Evolutionary conservation across 2,797 vertebrate species (phyloP), one percentile per base, ranked within the genome.

Genomic region (Galagoides demidoff): DNA sequence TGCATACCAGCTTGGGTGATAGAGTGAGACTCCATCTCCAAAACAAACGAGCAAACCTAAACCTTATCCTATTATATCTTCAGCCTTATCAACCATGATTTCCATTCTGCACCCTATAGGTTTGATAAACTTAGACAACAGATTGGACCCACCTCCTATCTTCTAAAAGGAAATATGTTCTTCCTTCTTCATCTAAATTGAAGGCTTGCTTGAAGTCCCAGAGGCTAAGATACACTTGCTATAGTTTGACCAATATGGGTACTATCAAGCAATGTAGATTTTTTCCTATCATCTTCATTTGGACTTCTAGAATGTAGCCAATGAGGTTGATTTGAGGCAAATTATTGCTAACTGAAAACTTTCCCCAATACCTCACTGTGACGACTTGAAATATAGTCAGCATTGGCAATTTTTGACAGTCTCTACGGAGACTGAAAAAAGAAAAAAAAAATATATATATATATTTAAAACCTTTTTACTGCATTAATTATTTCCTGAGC

Each of bases 401-500:
- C 49, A 52, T 16, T 52, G 49, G 49, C 49, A 52, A 52, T 52
- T 52, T 52, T 52, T 52, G 49, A 52, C 14, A 16, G 49, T 52
- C 49, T 52, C 49, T 52, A 52, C 16, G 49, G 49, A 52, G 14
- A 52, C 49, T 52, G 49, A 52, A 52, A 52, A 52, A 52, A 52
- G 14, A 52, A 52, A 16, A 52, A 52, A 16, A 16, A 52, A 2
- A 49, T 49, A 49, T 45, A 45, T 49, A 49, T 49, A 82, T 82
- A 77, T 73, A 81, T 63, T 96, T 84, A 45, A 94, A 92, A 23
- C 20, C 49, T 61, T 73, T 78, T 77, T 63, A 86, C 59, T 87
- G 12, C 34, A 43, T 74, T 92, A 90, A 71, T 78, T 77, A 91
- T 87, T 92, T 94, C 76, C 76, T 78, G 61, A 92, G 70, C 34